A percentile compares a stretch with the other conserved stretches of the same genome.
phyloP scores from a whole-genome alignment of 2,888 invertebrate species.

The Emesis furor region DNA sequence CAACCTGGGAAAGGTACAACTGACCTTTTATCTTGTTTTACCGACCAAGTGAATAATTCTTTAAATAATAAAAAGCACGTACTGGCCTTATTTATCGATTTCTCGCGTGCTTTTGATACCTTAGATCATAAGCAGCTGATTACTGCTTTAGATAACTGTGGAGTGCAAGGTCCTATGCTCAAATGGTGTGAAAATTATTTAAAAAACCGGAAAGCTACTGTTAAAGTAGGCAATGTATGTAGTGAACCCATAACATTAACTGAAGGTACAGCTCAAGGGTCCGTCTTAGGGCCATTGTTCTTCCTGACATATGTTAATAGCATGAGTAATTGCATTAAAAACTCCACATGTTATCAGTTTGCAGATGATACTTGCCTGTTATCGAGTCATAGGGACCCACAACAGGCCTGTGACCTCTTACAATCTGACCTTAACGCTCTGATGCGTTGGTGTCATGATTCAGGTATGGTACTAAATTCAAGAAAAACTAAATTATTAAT shows the following conservation, averaged over 20 bases:
- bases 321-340: not conserved
- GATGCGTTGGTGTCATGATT: no score
- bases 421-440: no score
- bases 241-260: slow-evolving; percentile 28
- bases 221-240: slow-evolving; percentile 40
- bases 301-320: not conserved
- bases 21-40: not conserved
- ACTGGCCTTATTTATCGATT: not conserved
- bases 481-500: no score
- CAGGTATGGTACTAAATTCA: no score
- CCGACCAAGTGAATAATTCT: no score
- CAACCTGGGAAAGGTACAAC: no score
- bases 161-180: slow-evolving; percentile 51
- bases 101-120: not conserved
- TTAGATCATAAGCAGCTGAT: slow-evolving; percentile 41
- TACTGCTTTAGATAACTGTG: slow-evolving; percentile 45
- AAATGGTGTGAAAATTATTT: slow-evolving; percentile 54
- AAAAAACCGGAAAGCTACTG: slow-evolving; percentile 37
- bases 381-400: no score
- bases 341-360: not conserved
- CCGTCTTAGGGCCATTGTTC: not conserved
- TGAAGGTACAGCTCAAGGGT: slow-evolving; percentile 53
- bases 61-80: not conserved
- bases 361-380: no score
- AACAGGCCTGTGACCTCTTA: no score